Evolutionary conservation across 2,113 vertebrate genomes (phyloP), one percentile per base, ranked within the genome.

Genomic region (Anarhynchus alexandrinus): DNA sequence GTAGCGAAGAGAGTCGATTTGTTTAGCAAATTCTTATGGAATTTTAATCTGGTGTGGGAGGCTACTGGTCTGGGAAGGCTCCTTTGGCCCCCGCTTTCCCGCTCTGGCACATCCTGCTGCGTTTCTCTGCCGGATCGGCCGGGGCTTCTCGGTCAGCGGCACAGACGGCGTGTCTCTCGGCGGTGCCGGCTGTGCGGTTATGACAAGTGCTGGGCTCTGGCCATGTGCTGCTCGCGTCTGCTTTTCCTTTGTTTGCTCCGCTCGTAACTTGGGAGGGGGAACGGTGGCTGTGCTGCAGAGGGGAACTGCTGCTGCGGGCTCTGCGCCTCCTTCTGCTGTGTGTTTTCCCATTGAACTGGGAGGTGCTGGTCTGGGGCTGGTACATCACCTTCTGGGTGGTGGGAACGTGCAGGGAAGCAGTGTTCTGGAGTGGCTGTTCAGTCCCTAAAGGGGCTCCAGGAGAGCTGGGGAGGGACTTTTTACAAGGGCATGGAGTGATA

Each of bases 11-110:
- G 82, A 54, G 27, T 67, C 18, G 25, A 15, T 71, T 88, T 94
- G 93, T 65, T 95, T 87, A 45, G 90, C 61, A 79, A 90, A 90
- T 88, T 94, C 90, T 52, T 36, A 52, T 21, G 94, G 95, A 95
- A 92, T 94, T 88, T 97, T 92, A 91, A 96, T 90, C 92, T 76
- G 86, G 23, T 65, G 84, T 84, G 92, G 93, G 91, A 96, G 93
- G 91, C 87, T 74, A 38, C 76, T 89, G 91, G 26, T 84, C 93
- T 66, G 93, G 70, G 88, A 82, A 71, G 88, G 88, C 81, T 91
- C 69, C 29, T 64, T 71, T n/a, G 23, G 88, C 80, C 83, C 90
- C 52, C 23, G 1, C 62, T 93, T 93, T 66, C 73, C 69, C 52
- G 0, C 55, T 82, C 82, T 6, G 45, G 95, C 82, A 55, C 87